Conservation (phyloP, 2,113 vertebrate species). For the Cettia cetti region DNA sequence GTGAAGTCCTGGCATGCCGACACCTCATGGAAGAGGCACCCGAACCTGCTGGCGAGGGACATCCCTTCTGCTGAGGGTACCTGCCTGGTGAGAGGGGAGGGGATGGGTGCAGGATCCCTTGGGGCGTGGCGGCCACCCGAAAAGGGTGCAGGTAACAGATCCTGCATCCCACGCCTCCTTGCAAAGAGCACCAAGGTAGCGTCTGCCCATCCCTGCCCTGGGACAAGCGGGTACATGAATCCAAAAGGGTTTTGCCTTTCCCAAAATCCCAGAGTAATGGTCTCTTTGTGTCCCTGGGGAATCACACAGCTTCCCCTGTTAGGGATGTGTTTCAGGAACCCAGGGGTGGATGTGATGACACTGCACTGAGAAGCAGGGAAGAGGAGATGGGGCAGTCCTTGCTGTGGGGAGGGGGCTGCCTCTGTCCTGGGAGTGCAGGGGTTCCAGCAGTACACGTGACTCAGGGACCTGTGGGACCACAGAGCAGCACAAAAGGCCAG, state of each 20-base stretch:
- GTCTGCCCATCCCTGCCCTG: not conserved
- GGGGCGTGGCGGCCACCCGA: rapidly evolving
- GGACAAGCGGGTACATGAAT: not conserved
- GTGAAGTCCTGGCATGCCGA: constrained; percentile 85
- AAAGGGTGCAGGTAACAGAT: not conserved
- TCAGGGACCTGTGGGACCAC: not conserved
- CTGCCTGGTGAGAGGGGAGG: constrained; percentile 71
- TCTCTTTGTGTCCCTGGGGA: not conserved
- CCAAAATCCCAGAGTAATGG: rapidly evolving
- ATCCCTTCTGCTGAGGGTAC: constrained; percentile 81
- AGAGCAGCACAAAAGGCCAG: not conserved
- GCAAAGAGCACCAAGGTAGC: not conserved
- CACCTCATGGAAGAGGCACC: constrained; percentile 85
- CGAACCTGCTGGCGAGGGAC: constrained; percentile 75
- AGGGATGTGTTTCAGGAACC: too few species aligned
- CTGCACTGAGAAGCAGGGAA: not conserved
- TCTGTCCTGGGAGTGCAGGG: not conserved
- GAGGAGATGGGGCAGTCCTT: not conserved
- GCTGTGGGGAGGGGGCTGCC: not conserved
- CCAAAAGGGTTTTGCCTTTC: not conserved
- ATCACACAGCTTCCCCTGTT: not conserved
- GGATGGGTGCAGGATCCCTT: not conserved
- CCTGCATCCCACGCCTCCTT: rapidly evolving
- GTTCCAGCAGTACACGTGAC: not conserved
- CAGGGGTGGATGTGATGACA: not conserved